These are phyloP conservation scores for Gobionotothen gibberifrons DNA, from an alignment of 2,797 vertebrate genomes.

Conservation along the genomic window DNA sequence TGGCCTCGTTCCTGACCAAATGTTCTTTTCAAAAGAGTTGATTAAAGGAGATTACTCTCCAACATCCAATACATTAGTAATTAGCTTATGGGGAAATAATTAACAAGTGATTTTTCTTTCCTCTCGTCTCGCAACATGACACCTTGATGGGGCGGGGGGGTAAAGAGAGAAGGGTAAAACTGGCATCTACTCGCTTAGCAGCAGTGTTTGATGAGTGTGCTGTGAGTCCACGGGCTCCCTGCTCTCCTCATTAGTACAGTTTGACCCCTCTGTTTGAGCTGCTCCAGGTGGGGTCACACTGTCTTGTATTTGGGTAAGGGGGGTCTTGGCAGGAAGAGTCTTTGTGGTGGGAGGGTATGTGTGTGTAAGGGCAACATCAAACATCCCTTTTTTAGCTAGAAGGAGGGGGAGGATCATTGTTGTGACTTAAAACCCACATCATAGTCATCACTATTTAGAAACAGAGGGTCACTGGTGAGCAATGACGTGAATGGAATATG, in stretches of 20 bases:
- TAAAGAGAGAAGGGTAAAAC: slow-evolving; percentile 38
- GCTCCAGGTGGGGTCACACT: slow-evolving; percentile 57
- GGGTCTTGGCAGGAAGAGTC: slow-evolving; percentile 24
- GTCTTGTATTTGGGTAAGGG: slow-evolving; percentile 39
- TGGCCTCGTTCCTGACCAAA: slow-evolving; percentile 16
- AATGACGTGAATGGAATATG: slow-evolving; percentile 31
- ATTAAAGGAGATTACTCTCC: slow-evolving; percentile 7
- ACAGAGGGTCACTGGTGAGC: slow-evolving; percentile 16
- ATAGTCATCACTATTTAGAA: not conserved
- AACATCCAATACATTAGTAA: slow-evolving; percentile 31
- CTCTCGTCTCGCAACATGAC: slow-evolving; percentile 63
- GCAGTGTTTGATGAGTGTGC: slow-evolving; percentile 61
- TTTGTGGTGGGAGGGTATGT: slow-evolving; percentile 8
- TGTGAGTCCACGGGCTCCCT: slow-evolving; percentile 64
- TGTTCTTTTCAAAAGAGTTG: slow-evolving; percentile 13
- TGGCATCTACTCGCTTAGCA: slow-evolving; percentile 27
- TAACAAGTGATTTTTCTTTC: slow-evolving; percentile 47
- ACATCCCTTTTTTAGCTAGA: not conserved
- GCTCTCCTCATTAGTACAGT: slow-evolving; percentile 53
- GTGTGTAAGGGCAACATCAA: slow-evolving; percentile 7
- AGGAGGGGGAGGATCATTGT: not conserved
- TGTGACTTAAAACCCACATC: slow-evolving; percentile 13
- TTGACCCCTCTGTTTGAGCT: slow-evolving; percentile 67
- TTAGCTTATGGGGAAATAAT: slow-evolving; percentile 44
- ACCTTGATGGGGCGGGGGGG: slow-evolving; percentile 56